Evolutionary conservation across 1,140 invertebrate genomes (phyloP), one percentile per base, ranked within the genome.

Genomic region (Calliphora vicina): DNA sequence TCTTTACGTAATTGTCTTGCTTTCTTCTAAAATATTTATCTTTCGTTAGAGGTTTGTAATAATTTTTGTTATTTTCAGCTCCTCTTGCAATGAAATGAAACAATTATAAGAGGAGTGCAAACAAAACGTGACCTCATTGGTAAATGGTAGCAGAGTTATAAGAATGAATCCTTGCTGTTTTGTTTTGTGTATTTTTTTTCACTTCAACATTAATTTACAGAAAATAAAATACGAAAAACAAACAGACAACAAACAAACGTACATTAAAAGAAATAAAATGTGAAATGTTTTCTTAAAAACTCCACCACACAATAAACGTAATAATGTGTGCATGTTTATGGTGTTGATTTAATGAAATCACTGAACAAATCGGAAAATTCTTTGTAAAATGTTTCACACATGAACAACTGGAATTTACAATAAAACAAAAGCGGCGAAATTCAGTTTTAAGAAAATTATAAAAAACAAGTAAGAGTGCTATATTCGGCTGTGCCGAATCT

Each of bases 311-410:
- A 67, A 23, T 9, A 2, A 67, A 67, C 5, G 61, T 67, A 67
- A 67, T 67, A 23, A 13, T 23, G 20, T 67, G 61, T 9, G 6
- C n/a, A 67, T 23, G 61, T 67, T 67, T 23, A 67, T 67, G 61
- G n/a, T 67, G n/a, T 23, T 67, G 61, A 67, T 67, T 67, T 67
- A 67, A 67, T 25, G 61, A 67, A 67, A 67, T 67, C 61, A 67
- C 61, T 67, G 61, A 67, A 67, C 20, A 67, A 67, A 23, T 67
- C 10, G 4, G 9, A 67, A n/a, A 57, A 12, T 25, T 67, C 20
- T 67, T 67, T 23, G 0, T 67, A 23, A 67, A 67, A 67, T 10
- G 20, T 67, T 23, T 23, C 25, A 6, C 61, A 67, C 61, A 67
- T 67, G 61, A 67, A 23, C 61, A n/a, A 50, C 12, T 17, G 45